Evolutionary conservation across 1,140 invertebrate genomes (phyloP), one percentile per base, ranked within the genome.

Genomic region (Drosophila pallidifrons): DNA sequence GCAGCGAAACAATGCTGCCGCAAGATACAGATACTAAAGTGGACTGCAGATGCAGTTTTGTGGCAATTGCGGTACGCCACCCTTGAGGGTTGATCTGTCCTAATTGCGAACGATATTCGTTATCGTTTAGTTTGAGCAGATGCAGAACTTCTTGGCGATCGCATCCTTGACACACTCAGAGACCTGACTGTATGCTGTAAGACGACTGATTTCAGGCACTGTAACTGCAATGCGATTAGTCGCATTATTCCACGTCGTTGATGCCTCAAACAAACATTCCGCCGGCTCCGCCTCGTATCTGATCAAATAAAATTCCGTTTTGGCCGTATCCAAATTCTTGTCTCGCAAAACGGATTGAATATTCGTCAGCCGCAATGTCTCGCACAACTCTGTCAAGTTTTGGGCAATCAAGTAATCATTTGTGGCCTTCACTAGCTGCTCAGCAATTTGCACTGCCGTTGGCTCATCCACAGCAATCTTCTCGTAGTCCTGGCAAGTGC

Each of bases 401-500:
- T 71, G 72, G 0, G 1, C 5, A 0, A 28, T 32, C 16, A 91
- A 41, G 49, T 75, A 92, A 0, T 28, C 66, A 30, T 95, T 92
- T 5, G 93, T 93, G 67, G 91, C 93, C 20, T 85, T 77, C 1
- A 95, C 79, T 0, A 94, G 81, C 70, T 92, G 94, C 13, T 94
- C 82, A 1, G 94, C 92, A 0, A 94, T 94, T 1, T 13, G 5
- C n/a, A 0, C 16, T 5, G 47, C 32, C 1, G 16, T 58, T 8
- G 93, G 77, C 38, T 88, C 75, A 47, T 92, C 85, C 2, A 87
- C 79, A 0, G 92, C 78, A 10, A 93, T 57, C 0, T 92, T 69
- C n/a, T 90, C 81, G 60, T 94, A 94, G 0, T 93, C 89, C 2
- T 93, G 93, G 65, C 97, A 98, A 11, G 94, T 95, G 81, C 97